Evolutionary conservation across 2,113 vertebrate genomes (phyloP).

Genomic region (Microcebus ravelobensis): DNA sequence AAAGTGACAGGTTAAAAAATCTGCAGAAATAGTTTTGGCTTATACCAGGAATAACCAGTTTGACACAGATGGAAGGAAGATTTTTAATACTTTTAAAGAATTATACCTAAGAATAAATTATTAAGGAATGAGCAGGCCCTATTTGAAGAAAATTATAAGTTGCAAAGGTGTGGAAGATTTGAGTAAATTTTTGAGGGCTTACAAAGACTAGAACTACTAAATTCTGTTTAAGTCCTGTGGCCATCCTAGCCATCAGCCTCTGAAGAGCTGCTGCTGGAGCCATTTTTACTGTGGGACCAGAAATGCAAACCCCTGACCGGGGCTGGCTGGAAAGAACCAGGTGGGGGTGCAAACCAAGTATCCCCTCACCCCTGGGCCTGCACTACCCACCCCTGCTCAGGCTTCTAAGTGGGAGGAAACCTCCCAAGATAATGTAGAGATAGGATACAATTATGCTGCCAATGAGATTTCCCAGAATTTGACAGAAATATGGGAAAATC

Average conservation of each 20-base stretch:
- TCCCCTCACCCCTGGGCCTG: background rate
- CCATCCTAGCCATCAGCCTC: background rate
- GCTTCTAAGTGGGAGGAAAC: background rate
- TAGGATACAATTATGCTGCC: background rate
- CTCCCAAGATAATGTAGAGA: background rate
- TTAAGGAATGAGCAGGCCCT: background rate
- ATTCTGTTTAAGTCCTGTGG: background rate
- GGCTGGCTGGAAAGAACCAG: background rate
- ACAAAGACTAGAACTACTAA: background rate
- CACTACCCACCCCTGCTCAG: background rate
- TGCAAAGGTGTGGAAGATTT: background rate
- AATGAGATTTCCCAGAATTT: background rate
- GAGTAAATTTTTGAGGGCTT: background rate
- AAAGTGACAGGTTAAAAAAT: background rate
- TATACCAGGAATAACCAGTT: background rate
- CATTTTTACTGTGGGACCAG: background rate
- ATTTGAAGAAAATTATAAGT: background rate
- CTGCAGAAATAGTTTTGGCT: background rate
- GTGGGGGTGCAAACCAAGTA: background rate
- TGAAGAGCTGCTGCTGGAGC: background rate
- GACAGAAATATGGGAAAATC: background rate
- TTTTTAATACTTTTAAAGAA: background rate
- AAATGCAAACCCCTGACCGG: background rate
- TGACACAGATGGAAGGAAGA: background rate
- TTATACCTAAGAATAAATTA: background rate